Evolutionary conservation across 64 coral and sea anemone species (phyloP).

Genomic region (Dendronephthya gigantea): DNA sequence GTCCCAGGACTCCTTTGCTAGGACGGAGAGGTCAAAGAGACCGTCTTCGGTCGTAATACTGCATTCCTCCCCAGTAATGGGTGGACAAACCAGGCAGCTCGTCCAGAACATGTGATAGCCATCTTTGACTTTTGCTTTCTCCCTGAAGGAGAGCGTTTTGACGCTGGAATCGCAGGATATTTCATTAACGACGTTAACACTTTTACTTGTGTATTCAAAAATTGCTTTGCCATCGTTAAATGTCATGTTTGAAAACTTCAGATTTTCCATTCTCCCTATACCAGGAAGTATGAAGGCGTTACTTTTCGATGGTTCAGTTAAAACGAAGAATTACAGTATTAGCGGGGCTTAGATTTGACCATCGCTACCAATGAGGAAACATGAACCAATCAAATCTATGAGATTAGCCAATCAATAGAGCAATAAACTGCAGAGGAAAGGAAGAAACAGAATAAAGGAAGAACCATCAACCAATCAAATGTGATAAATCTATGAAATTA

Average conservation of each 20-base stretch:
- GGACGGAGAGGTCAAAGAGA: not conserved
- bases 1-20: not conserved
- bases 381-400: too few species aligned
- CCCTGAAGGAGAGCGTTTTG: not conserved
- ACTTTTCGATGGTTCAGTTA: too few species aligned
- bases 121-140: not conserved
- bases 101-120: not conserved
- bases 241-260: not conserved
- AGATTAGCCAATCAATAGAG: too few species aligned
- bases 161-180: not conserved
- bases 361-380: too few species aligned
- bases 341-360: too few species aligned
- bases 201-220: not conserved
- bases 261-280: not conserved
- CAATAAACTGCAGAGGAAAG: too few species aligned
- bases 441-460: too few species aligned
- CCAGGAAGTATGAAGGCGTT: too few species aligned
- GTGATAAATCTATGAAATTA: too few species aligned
- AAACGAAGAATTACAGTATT: too few species aligned
- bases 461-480: too few species aligned
- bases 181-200: not conserved
- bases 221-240: not conserved
- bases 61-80: not conserved
- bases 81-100: not conserved
- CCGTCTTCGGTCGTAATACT: not conserved